Base-by-base conservation (phyloP, 2,113 vertebrate genomes). In the Theristicus caerulescens region DNA sequence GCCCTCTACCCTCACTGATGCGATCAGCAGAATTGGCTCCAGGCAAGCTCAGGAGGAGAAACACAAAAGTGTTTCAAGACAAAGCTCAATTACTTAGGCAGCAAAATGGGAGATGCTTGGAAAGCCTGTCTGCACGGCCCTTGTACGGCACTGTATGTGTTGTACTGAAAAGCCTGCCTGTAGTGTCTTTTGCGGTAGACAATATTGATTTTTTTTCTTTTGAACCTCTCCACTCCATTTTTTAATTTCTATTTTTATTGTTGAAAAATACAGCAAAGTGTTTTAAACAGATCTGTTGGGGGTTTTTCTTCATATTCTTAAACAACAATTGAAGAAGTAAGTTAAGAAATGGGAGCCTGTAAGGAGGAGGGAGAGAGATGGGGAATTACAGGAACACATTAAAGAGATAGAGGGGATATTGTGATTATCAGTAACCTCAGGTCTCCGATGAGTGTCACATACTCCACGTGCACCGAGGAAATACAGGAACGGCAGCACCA, bases 241-340 rank as follows among this genome's bases (percentile, higher is more conserved):
- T 61, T 86, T 44, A 40, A 59, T 69, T 69, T 54, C 55, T 70
- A n/a, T 49, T 90, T 91, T 32, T 82, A 67, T 69, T 72, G 49
- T n/a, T 55, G n/a, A 83, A 89, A 88, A 94, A 76, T n/a, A 40
- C 16, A 91, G 54, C 36, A 65, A 92, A 79, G 64, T 74, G 24
- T 24, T 93, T 86, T 76, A 90, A 95, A 52, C 19, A 61, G 34
- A 71, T 52, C 34, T 40, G 21, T 70, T 76, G 31, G 11, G 16
- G 0, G 5, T 44, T 72, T 84, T 73, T 36, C 7, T 31, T 88
- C 32, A 24, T 36, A 47, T 25, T 57, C 34, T 86, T 83, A 57
- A 82, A 34, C 11, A 69, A 42, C 10, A 80, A 58, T 77, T 67
- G 65, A 72, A 88, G 44, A 58, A 80, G 1, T 29, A 31, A 71